These are phyloP conservation scores for Eulemur rubriventer DNA, from an alignment of 2,797 vertebrate genomes.

Conservation along the genomic window DNA sequence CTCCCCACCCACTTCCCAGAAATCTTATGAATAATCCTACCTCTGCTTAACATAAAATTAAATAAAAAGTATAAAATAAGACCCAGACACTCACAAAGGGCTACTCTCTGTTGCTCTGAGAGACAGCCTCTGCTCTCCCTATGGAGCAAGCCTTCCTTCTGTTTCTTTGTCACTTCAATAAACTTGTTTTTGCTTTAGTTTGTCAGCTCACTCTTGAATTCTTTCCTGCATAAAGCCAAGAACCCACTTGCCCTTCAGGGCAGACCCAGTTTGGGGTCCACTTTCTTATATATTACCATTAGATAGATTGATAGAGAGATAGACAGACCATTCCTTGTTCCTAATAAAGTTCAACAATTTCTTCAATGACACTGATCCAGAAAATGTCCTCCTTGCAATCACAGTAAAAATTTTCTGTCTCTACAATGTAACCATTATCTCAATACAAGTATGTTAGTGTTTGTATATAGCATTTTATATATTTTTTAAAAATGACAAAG, in stretches of 20 bases:
- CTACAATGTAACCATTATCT: background rate
- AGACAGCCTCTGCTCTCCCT: background rate
- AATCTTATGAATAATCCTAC: background rate
- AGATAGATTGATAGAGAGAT: background rate
- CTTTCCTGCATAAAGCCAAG: background rate
- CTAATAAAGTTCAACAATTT: background rate
- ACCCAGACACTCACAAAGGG: background rate
- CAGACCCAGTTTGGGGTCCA: background rate
- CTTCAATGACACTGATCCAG: background rate
- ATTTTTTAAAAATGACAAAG: background rate
- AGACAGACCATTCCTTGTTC: background rate
- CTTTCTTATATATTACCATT: background rate
- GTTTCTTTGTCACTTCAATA: background rate
- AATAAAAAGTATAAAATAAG: background rate
- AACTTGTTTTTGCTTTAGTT: background rate
- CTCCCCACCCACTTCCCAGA: background rate
- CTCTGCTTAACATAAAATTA: background rate
- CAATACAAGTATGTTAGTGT: background rate
- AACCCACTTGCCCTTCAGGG: background rate
- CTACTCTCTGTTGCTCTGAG: background rate
- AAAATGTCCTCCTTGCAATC: background rate
- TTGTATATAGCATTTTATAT: background rate
- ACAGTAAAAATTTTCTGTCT: background rate
- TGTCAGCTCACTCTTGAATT: background rate
- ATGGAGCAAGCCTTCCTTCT: background rate